These are phyloP conservation scores for honey bee (Apis mellifera) DNA, from an alignment of 1,140 invertebrate genomes.

Conservation along the genomic window DNA sequence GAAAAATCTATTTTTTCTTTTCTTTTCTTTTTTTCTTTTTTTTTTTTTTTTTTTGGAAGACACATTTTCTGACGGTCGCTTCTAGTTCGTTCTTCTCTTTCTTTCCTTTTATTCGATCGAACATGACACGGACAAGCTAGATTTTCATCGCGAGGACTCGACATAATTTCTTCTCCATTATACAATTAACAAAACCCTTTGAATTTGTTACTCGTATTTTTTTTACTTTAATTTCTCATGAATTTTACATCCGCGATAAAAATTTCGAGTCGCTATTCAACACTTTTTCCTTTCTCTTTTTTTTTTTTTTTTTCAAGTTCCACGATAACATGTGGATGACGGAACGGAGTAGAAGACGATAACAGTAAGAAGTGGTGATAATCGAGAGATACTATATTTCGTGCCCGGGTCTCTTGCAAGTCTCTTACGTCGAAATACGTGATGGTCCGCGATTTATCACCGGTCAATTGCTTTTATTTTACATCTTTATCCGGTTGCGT, in stretches of 20 bases:
- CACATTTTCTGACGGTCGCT: constrained; percentile 90
- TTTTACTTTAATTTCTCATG: too few relatives aligned
- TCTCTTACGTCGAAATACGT: constrained; percentile 26
- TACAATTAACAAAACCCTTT: too few relatives aligned
- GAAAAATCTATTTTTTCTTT: background rate
- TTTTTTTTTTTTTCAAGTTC: constrained; percentile 52
- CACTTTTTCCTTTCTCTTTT: background rate
- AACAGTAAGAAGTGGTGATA: constrained; percentile 59
- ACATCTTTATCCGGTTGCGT: constrained; percentile 16
- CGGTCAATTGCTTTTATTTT: constrained; percentile 17
- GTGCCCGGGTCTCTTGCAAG: constrained; percentile 48
- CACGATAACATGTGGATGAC: constrained; percentile 79
- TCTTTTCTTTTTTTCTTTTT: too few relatives aligned
- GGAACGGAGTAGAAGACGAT: constrained; percentile 70
- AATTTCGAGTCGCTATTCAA: background rate
- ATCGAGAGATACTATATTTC: constrained; percentile 49
- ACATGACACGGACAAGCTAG: background rate
- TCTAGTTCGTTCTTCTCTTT: constrained; percentile 42
- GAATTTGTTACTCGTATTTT: background rate
- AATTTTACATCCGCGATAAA: background rate
- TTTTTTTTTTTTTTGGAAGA: constrained; percentile 87
- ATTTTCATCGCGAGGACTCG: constrained; percentile 13
- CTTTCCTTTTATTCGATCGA: background rate
- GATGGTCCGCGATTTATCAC: constrained; percentile 20
- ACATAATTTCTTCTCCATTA: background rate